Percentiles rank a stretch among this genome's conserved stretches.
Conservation (phyloP, 2,113 vertebrate species). For the Amblyopsis rosae region DNA sequence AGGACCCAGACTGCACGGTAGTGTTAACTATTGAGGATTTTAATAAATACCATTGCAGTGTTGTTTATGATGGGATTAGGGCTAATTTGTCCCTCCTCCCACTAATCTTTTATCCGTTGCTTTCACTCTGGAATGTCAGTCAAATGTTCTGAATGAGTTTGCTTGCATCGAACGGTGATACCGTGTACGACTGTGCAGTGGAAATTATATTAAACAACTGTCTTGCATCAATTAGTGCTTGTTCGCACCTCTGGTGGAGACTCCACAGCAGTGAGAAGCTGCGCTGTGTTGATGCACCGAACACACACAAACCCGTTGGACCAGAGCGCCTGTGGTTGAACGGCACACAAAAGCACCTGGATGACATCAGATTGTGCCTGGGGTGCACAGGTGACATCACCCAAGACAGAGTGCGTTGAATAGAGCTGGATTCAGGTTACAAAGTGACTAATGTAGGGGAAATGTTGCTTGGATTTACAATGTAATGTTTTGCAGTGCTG, state of each 20-base stretch:
- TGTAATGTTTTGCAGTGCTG: no score
- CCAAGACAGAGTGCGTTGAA: neutral
- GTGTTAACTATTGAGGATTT: constrained; percentile 19
- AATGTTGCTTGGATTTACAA: neutral
- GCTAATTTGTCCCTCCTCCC: neutral
- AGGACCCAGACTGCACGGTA: no score
- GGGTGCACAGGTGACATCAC: constrained; percentile 2
- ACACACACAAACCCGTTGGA: constrained; percentile 24
- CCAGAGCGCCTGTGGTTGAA: neutral
- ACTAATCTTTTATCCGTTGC: neutral
- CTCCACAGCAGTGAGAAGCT: neutral
- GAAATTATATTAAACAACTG: no score
- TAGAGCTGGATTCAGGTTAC: neutral
- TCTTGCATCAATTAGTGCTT: neutral
- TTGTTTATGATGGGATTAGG: constrained; percentile 31
- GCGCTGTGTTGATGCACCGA: neutral
- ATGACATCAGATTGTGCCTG: constrained; percentile 12
- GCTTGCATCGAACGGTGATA: no score
- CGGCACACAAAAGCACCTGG: neutral
- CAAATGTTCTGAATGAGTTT: neutral
- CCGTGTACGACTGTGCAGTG: no score
- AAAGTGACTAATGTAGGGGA: neutral
- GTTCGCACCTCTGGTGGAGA: neutral
- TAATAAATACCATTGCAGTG: constrained; percentile 59
- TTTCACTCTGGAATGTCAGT: neutral